Evolutionary conservation across 2,113 vertebrate genomes (phyloP).

Genomic region (Neodontobutis hainanensis): DNA sequence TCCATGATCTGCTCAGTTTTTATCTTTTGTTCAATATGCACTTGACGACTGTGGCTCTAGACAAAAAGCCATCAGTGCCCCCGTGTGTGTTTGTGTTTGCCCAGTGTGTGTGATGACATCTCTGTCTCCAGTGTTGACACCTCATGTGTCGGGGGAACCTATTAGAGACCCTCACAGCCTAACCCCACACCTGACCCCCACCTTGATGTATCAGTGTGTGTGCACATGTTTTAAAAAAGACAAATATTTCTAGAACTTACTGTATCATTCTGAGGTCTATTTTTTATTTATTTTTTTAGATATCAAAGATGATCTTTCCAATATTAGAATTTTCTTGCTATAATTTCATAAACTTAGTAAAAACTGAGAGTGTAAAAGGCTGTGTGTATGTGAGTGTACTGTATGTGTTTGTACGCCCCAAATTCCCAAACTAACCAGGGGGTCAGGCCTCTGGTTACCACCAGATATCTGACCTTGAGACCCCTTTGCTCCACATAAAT

Average conservation of each 20-base stretch:
- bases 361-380: background rate
- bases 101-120: slow-evolving; percentile 55
- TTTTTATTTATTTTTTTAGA: background rate
- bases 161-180: slow-evolving; percentile 73
- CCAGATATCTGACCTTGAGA: slow-evolving; percentile 60
- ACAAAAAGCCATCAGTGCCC: slow-evolving; percentile 12
- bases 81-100: slow-evolving; percentile 10
- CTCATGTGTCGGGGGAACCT: slow-evolving; percentile 75
- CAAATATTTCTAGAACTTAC: slow-evolving; percentile 3
- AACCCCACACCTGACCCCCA: slow-evolving; percentile 72
- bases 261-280: background rate
- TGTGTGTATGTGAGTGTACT: slow-evolving; percentile 21
- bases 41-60: background rate
- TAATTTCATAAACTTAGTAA: background rate
- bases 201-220: slow-evolving; percentile 41
- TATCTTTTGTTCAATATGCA: slow-evolving; percentile 2
- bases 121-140: slow-evolving; percentile 64
- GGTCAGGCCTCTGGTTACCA: slow-evolving; percentile 65
- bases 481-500: slow-evolving; percentile 58
- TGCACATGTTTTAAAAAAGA: slow-evolving; percentile 10
- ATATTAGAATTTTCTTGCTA: background rate
- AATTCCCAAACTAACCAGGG: slow-evolving; percentile 53
- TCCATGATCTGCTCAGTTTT: background rate
- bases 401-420: slow-evolving; percentile 25
- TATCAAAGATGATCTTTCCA: background rate